phyloP scores from a whole-genome alignment of 2,113 vertebrate genomes.

The Choloepus hoffmanni region DNA sequence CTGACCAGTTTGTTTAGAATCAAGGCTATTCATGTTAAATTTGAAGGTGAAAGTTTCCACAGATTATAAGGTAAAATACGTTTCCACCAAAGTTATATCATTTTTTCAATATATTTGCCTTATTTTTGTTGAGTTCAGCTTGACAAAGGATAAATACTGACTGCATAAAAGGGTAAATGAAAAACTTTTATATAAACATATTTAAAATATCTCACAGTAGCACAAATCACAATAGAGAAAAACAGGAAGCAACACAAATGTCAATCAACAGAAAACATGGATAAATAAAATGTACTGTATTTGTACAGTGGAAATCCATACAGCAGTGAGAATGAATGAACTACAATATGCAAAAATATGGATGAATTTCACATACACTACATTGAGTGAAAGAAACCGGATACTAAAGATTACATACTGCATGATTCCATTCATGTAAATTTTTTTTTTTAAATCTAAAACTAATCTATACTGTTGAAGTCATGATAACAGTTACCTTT shows the following conservation, averaged over 20 bases:
- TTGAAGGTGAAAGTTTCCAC: slow-evolving; percentile 4
- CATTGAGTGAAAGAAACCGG: background rate
- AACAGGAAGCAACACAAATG: background rate
- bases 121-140: background rate
- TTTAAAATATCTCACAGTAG: background rate
- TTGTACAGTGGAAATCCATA: background rate
- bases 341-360: background rate
- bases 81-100: background rate
- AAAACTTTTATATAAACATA: background rate
- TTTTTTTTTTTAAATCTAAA: background rate
- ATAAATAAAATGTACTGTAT: background rate
- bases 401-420: background rate
- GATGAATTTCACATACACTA: background rate
- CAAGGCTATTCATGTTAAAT: slow-evolving; percentile 10
- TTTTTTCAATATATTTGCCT: background rate
- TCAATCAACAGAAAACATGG: background rate
- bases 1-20: background rate
- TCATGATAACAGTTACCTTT: background rate
- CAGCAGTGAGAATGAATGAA: background rate
- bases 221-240: background rate
- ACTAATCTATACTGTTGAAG: background rate
- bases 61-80: background rate
- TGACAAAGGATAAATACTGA: background rate
- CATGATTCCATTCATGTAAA: background rate
- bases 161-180: background rate